Percentiles rank a stretch among this genome's conserved stretches.
Evolutionary conservation across 2,113 vertebrate species (phyloP).

Genomic region (Cinclus mexicanus): DNA sequence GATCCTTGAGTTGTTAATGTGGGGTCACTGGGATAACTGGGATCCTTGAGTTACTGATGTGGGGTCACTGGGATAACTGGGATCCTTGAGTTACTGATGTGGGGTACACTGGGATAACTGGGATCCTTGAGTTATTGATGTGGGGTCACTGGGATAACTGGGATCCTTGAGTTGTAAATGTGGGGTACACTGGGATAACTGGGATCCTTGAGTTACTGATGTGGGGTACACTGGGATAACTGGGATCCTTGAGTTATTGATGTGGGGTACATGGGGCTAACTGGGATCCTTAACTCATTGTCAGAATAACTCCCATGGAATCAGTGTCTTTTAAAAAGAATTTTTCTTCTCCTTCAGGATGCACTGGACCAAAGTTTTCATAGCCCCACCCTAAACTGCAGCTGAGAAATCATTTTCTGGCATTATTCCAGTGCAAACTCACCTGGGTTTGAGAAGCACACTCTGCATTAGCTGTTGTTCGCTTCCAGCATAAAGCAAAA

Average conservation of each 20-base stretch:
- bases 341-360: not conserved
- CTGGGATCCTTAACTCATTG: no score
- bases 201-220: no score
- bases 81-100: not conserved
- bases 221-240: not conserved
- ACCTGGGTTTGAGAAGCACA: not conserved
- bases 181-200: not conserved
- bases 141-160: not conserved
- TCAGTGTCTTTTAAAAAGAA: not conserved
- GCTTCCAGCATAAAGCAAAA: not conserved
- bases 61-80: not conserved
- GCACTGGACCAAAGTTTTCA: not conserved
- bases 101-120: no score
- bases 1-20: not conserved
- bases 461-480: not conserved
- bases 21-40: not conserved
- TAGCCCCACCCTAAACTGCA: not conserved
- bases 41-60: not conserved
- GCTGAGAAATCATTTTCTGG: not conserved
- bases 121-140: not conserved
- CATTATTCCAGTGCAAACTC: not conserved
- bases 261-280: not conserved
- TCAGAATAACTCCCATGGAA: not conserved
- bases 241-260: not conserved
- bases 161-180: not conserved